Conservation (phyloP, 2,113 vertebrate genomes). For the Synchiropus splendidus region DNA sequence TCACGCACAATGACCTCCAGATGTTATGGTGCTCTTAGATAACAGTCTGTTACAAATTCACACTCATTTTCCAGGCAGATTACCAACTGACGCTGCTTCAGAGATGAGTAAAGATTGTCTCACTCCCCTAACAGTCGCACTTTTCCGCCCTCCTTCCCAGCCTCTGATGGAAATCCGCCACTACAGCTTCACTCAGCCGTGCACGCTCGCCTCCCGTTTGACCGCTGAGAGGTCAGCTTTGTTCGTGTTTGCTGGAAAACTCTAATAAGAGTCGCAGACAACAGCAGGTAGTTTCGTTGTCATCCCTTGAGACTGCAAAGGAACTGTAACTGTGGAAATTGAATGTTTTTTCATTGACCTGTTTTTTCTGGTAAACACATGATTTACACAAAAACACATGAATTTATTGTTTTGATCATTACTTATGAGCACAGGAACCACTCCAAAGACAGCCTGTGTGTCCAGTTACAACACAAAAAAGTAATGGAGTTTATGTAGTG, state of each 20-base stretch:
- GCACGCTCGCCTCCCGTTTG: conserved; percentile 27
- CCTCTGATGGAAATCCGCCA: conserved; percentile 41
- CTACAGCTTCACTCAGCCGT: conserved; percentile 48
- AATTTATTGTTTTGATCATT: no score
- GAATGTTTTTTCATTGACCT: not conserved
- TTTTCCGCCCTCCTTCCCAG: conserved; percentile 13
- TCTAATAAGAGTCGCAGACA: conserved; percentile 22
- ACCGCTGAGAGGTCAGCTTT: conserved; percentile 42
- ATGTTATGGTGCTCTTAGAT: conserved; percentile 11
- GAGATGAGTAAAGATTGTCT: conserved; percentile 18
- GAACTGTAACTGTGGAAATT: not conserved
- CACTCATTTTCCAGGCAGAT: conserved; percentile 14
- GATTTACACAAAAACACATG: no score
- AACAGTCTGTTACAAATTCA: conserved; percentile 15
- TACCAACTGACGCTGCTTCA: conserved; percentile 6
- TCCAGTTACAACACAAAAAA: no score
- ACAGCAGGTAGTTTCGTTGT: conserved; percentile 31
- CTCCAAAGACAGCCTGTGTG: no score
- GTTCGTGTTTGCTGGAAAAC: conserved; percentile 19
- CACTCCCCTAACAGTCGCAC: conserved; percentile 19
- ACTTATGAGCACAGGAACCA: no score
- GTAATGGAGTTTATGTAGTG: no score
- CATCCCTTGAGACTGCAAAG: not conserved
- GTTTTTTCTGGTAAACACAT: not conserved
- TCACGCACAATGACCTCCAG: conserved; percentile 1